These are phyloP conservation scores for Leptopilina myrica DNA, from an alignment of 2,888 invertebrate genomes.

Conservation along the genomic window DNA sequence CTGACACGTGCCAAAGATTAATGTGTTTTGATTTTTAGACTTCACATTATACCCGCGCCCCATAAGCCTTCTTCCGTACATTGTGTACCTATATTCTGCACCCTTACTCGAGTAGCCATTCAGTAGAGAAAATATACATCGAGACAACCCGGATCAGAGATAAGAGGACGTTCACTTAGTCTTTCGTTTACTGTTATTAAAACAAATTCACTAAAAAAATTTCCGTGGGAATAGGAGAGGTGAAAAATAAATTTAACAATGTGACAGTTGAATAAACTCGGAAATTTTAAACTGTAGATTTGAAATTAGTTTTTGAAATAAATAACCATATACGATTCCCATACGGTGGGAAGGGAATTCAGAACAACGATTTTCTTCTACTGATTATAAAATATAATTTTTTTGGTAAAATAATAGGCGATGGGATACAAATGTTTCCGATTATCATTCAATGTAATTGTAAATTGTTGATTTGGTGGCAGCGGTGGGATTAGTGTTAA, in stretches of 20 bases:
- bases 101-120: constrained; percentile 33
- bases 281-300: too few relatives aligned
- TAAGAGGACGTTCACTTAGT: constrained; percentile 25
- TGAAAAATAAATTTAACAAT: background rate
- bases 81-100: constrained; percentile 63
- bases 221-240: background rate
- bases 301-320: too few relatives aligned
- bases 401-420: too few relatives aligned
- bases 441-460: too few relatives aligned
- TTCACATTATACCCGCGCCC: constrained; percentile 68
- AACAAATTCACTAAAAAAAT: constrained; percentile 7
- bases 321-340: too few relatives aligned
- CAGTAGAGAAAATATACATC: constrained; percentile 18
- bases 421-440: too few relatives aligned
- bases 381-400: too few relatives aligned
- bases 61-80: constrained; percentile 65
- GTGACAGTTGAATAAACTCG: too few relatives aligned
- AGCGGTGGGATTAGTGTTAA: too few relatives aligned
- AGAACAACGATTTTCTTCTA: too few relatives aligned
- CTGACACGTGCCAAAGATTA: constrained; percentile 75
- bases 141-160: constrained; percentile 19
- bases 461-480: too few relatives aligned
- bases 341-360: too few relatives aligned
- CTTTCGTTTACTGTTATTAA: constrained; percentile 10
- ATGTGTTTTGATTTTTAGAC: constrained; percentile 77